Evolutionary conservation across 2,888 invertebrate genomes (phyloP).

Genomic region (Nephrotoma appendiculata): DNA sequence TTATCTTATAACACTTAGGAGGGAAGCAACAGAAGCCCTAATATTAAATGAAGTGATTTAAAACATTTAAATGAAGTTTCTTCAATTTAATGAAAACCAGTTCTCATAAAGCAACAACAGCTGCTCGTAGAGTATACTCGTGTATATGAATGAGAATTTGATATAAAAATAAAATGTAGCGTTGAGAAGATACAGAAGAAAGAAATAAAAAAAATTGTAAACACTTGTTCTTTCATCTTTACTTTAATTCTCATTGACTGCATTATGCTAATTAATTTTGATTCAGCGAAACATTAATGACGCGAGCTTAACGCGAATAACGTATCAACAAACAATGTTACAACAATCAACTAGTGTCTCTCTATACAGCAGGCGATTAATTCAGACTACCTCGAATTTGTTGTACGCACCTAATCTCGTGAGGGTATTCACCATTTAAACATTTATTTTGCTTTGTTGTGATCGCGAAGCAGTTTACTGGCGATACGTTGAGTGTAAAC

Average conservation of each 20-base stretch:
- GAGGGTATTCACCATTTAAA: neutral
- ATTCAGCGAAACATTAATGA: neutral
- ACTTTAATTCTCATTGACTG: neutral
- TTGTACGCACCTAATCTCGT: neutral
- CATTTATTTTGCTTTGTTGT: neutral
- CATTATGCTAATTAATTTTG: neutral
- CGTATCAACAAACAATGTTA: neutral
- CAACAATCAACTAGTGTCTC: neutral
- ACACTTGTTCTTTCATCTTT: no score
- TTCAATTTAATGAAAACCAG: no score
- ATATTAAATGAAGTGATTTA: no score
- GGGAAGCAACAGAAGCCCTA: no score
- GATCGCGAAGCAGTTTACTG: neutral
- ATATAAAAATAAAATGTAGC: no score
- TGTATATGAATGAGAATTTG: no score
- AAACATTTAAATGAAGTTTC: no score
- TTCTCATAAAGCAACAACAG: no score
- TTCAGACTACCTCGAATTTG: neutral
- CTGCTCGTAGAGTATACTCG: no score
- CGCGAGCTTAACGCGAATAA: neutral
- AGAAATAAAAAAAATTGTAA: no score
- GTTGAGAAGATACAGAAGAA: no score
- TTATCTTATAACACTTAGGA: no score
- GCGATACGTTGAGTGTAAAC: neutral
- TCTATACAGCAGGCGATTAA: neutral